These are phyloP conservation scores for Glyphotaelius pellucidus DNA, from an alignment of 2,888 invertebrate species.

Conservation along the genomic window DNA sequence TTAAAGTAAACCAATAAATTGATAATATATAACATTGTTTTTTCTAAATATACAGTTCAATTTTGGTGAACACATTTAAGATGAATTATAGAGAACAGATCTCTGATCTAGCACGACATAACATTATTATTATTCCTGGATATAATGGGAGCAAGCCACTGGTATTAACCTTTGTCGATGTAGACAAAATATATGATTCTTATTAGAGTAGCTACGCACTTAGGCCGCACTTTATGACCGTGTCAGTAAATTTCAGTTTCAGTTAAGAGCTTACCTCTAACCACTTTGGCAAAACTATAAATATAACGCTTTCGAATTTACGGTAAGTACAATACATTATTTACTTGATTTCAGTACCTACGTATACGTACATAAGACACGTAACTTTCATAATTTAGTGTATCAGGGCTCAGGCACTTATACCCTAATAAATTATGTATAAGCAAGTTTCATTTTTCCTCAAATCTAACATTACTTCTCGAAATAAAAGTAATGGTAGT, in stretches of 20 bases:
- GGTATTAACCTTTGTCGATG: too few relatives aligned
- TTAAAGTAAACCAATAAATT: too few relatives aligned
- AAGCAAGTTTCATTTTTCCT: not conserved
- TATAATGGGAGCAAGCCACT: not conserved
- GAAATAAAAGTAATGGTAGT: not conserved
- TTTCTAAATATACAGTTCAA: too few relatives aligned
- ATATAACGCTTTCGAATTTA: not conserved
- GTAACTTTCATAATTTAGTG: not conserved
- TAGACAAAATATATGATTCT: not conserved
- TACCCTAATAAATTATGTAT: not conserved
- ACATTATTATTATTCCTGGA: not conserved
- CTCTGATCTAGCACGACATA: too few relatives aligned
- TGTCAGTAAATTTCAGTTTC: not conserved
- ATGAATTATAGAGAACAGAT: too few relatives aligned
- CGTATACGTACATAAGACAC: not conserved
- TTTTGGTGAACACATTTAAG: too few relatives aligned
- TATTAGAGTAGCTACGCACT: not conserved
- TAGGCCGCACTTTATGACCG: not conserved
- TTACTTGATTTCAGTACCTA: not conserved
- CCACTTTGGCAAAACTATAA: not conserved
- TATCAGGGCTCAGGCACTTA: not conserved
- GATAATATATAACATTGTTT: too few relatives aligned
- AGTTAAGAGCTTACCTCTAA: not conserved
- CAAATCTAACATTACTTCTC: not conserved
- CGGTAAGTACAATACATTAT: not conserved